Conservation (phyloP, 2,113 vertebrate genomes). For the Onychorhynchus coronatus region DNA sequence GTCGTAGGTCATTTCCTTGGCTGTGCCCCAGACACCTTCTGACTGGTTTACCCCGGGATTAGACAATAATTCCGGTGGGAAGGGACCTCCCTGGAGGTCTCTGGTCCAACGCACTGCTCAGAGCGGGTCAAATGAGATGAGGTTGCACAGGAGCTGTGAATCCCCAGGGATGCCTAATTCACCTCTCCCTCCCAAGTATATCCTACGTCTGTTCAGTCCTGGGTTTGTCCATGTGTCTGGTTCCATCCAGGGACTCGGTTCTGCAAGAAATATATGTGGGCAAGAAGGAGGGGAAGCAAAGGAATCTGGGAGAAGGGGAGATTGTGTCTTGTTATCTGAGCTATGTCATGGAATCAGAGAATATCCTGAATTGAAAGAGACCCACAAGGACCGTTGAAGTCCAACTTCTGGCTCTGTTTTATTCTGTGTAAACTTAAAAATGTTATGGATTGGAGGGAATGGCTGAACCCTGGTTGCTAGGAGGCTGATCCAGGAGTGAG, state of each 20-base stretch:
- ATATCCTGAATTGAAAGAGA: not conserved
- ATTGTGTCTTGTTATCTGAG: not conserved
- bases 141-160: not conserved
- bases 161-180: not conserved
- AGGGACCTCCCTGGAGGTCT: not conserved
- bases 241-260: not conserved
- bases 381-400: not conserved
- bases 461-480: not conserved
- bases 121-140: not conserved
- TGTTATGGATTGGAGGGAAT: not conserved
- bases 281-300: not conserved
- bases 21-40: not conserved
- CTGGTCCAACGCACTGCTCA: not conserved
- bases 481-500: not conserved
- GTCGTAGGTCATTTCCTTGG: not conserved
- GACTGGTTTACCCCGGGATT: not conserved
- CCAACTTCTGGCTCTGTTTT: not conserved
- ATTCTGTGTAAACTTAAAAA: not conserved
- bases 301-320: not conserved
- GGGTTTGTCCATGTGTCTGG: not conserved
- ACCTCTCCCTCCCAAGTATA: not conserved
- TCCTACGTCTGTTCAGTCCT: accelerated
- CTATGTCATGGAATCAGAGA: not conserved
- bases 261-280: not conserved
- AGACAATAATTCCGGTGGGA: not conserved